Evolutionary conservation across 2,797 vertebrate species (phyloP), one percentile per base, ranked within the genome.

Genomic region (Eospalax fontanierii): DNA sequence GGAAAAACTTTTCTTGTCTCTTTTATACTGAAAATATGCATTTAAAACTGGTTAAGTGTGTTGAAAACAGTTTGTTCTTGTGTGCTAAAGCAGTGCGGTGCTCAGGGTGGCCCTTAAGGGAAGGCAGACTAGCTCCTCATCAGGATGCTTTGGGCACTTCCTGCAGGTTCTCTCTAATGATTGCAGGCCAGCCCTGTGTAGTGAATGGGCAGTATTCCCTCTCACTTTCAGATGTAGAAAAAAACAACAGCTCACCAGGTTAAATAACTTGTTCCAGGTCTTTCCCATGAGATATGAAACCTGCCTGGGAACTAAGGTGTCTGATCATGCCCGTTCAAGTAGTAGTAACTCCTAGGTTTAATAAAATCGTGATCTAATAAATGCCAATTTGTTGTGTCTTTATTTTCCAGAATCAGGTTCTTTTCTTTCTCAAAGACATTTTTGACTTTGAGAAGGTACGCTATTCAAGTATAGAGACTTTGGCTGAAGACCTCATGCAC

Each of bases 381-480:
- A 54, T 84, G 33, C 40, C 59, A 19, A 57, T 75, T 78, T 95
- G n/a, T 93, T 94, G 81, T 92, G 22, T 75, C 28, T 12, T 6
- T 0, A 4, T 50, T 91, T 14, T 14, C 54, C 95, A 99, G 99
- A 99, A 99, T 96, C 99, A 99, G 98, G 99, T 99, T 97, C 98
- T 99, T 96, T 98, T 98, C 98, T 99, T 99, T 98, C 98, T 99
- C 82, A 99, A 99, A 97, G 99, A 99, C 98, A 99, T 99, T 93
- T 99, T 99, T 87, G 99, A 99, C 96, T 99, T 99, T 96, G 99
- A 99, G 82, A 99, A 99, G 97, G 99, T 99, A 61, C 98, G 99
- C 1, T 99, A 99, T 98, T 98, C 98, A 0, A 99, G 97, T 0
- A 98, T 99, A 97, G 99, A 99, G 93, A 98, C 97, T 54, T 97